Evolutionary conservation across 2,113 vertebrate species (phyloP).

Genomic region (Hippolais icterina): DNA sequence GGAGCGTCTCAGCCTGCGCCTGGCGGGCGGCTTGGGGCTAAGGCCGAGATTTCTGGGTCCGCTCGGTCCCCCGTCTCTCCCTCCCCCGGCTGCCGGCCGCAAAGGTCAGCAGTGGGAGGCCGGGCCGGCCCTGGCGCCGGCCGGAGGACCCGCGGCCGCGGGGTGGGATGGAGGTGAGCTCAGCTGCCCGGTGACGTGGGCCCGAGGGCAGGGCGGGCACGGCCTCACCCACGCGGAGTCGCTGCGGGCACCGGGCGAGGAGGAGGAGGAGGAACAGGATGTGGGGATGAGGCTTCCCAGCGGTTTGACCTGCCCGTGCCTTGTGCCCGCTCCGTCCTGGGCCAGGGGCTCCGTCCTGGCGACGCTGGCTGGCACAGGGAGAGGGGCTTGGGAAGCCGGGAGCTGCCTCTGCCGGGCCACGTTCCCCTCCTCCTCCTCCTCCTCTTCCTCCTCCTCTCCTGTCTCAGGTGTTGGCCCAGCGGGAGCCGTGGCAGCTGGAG

Average conservation of each 20-base stretch:
- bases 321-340: not conserved
- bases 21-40: not conserved
- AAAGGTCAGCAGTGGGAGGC: conserved; percentile 40
- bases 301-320: not conserved
- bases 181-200: conserved; percentile 18
- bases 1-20: not conserved
- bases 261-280: not conserved
- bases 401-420: fast-evolving
- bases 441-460: not conserved
- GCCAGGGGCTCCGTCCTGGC: not conserved
- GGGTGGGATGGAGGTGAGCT: conserved; percentile 30
- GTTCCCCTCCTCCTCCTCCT: not conserved
- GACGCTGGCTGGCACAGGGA: not conserved
- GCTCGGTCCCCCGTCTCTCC: not conserved
- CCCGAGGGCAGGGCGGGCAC: not conserved
- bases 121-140: not conserved
- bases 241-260: not conserved
- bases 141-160: not conserved
- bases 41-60: not conserved
- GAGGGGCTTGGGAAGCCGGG: not conserved
- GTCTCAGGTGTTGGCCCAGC: not conserved
- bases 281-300: not conserved
- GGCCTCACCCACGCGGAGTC: not conserved
- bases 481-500: not conserved
- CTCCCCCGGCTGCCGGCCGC: not conserved